These are phyloP conservation scores for Neotragus moschatus DNA, from an alignment of 2,113 vertebrate genomes.

Conservation along the genomic window DNA sequence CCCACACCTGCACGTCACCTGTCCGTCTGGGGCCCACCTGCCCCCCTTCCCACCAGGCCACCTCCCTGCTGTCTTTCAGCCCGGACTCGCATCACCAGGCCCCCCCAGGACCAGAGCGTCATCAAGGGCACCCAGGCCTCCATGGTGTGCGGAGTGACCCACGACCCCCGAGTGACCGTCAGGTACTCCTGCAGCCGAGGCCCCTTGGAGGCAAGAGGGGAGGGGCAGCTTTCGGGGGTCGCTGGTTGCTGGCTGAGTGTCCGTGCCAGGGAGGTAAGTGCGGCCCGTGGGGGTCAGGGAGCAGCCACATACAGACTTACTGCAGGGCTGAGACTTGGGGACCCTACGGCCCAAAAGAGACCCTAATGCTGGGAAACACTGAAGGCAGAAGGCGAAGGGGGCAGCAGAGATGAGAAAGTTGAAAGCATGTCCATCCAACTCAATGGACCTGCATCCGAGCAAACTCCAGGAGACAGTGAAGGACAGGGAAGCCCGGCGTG, in stretches of 20 bases:
- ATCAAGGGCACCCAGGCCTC: constrained; percentile 98
- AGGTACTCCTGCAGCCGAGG: constrained; percentile 79
- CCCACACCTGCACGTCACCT: accelerated
- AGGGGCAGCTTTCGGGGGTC: neutral
- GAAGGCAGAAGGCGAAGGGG: neutral
- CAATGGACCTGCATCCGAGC: neutral
- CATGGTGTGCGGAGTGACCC: constrained; percentile 93
- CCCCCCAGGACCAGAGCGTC: constrained; percentile 94
- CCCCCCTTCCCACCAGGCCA: neutral
- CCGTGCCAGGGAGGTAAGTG: neutral
- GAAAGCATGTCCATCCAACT: neutral
- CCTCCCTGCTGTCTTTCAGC: constrained; percentile 78
- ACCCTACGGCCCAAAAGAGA: accelerated
- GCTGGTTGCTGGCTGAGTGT: accelerated
- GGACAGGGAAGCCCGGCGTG: neutral
- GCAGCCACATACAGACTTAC: accelerated
- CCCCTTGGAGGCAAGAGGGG: no score
- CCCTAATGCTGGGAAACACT: neutral
- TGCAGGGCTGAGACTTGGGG: neutral
- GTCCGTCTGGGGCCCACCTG: accelerated
- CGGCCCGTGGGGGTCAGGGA: accelerated
- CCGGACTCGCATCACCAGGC: constrained; percentile 91
- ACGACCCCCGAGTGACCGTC: constrained; percentile 91
- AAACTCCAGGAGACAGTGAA: neutral
- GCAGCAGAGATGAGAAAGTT: neutral